Evolutionary conservation across 1,140 invertebrate species (phyloP), one percentile per base, ranked within the genome.

Genomic region (Cydia fagiglandana): DNA sequence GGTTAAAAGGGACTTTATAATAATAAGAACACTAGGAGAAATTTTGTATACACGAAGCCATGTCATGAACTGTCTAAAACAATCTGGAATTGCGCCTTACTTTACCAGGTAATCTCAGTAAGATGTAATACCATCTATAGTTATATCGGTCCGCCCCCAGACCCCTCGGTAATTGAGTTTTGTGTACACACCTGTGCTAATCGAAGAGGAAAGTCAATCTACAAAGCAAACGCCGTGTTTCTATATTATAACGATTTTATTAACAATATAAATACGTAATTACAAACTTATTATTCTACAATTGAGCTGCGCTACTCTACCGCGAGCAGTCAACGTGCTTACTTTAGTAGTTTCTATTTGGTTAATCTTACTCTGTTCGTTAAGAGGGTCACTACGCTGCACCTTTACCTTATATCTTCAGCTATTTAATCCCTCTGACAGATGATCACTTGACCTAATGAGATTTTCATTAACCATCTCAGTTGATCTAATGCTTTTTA

Each of bases 251-350:
- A 92, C 91, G 84, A 81, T 92, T 92, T 92, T 92, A 92, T 91
- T 92, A 92, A 92, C 91, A 92, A 92, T 91, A 92, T 91, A 92
- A 92, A 92, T 92, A 90, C 83, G 81, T 91, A 92, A 88, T 91
- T 91, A 91, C 86, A 91, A 92, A 91, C 89, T 90, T 90, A 90
- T 81, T 81, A 78, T 53, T 83, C 91, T 92, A 92, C 89, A 89
- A 91, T 91, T 91, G 89, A 91, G 89, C 91, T 91, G 89, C 88
- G 86, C 91, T 91, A 91, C 83, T 88, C 88, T 91, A 91, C 87
- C 86, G 84, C 87, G 87, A 91, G 89, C 91, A 91, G 89, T 92
- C 88, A 91, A 91, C 84, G 87, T 90, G 85, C 83, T 83, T 84
- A 79, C 73, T 53, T 81, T 76, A 80, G 70, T 61, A 15, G 53